phyloP scores from a whole-genome alignment of 2,113 vertebrate species.

The Protobothrops mucrosquamatus region DNA sequence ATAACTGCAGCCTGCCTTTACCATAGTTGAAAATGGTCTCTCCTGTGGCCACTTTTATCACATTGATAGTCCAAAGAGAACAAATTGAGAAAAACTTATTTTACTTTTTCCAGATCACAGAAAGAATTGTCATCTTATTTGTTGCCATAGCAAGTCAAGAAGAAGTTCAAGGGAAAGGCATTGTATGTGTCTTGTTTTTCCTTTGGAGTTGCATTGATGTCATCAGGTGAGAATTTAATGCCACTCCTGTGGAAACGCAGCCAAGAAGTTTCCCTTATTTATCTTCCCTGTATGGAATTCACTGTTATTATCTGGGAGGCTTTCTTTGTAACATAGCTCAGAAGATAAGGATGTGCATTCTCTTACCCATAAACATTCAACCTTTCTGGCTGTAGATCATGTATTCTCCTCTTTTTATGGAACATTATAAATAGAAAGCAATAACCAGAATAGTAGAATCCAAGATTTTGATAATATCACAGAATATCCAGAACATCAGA shows the following conservation, averaged over 20 bases:
- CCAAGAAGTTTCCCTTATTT: neutral
- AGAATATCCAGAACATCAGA: neutral
- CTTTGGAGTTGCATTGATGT: slow-evolving; percentile 88
- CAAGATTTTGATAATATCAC: neutral
- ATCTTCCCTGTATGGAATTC: slow-evolving; percentile 4
- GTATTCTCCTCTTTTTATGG: neutral
- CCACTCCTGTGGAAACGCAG: slow-evolving; percentile 10
- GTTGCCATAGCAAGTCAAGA: slow-evolving; percentile 85
- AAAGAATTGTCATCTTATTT: slow-evolving; percentile 86
- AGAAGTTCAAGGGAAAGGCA: slow-evolving; percentile 84
- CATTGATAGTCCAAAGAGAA: neutral
- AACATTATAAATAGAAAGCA: neutral
- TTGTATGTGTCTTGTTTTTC: slow-evolving; percentile 86
- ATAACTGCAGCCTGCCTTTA: neutral
- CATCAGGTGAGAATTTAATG: slow-evolving; percentile 75
- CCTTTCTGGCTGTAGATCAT: neutral
- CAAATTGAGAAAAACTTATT: neutral
- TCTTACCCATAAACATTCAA: neutral
- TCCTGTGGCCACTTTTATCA: neutral
- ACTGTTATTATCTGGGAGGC: slow-evolving; percentile 15
- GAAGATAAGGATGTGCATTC: neutral
- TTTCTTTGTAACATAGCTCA: neutral
- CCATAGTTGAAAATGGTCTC: neutral
- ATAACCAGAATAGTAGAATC: neutral
- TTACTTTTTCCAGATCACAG: slow-evolving; percentile 76